Evolutionary conservation across 2,888 invertebrate species (phyloP), one percentile per base, ranked within the genome.

Genomic region (Thecocarcelia acutangulata): DNA sequence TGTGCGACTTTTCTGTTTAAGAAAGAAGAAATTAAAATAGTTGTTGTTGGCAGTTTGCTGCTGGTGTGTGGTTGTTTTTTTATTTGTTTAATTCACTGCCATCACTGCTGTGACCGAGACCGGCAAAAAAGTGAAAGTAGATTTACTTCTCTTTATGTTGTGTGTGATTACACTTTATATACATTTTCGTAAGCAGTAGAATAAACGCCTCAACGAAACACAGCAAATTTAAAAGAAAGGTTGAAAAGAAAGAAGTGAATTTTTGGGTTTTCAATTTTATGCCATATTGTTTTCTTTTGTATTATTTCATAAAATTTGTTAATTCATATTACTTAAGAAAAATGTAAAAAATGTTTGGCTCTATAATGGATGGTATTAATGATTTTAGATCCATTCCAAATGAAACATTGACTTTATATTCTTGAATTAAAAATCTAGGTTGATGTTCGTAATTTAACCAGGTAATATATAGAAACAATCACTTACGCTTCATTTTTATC

Each of bases 121-220:
- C 83, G 84, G 85, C 83, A 84, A 84, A 82, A 80, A 84, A 84
- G 84, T 84, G 84, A 84, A 84, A 84, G 84, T 84, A 77, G 84
- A 83, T 66, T 73, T 54, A 68, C 70, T 72, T 72, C 72, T 72
- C 80, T 75, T 74, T 78, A 54, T 76, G 73, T 56, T 58, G 63
- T 72, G 80, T 78, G 80, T 72, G 64, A 74, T 74, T 46, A 48
- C 21, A 48, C 5, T 64, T 24, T 63, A 19, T 59, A 28, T 72
- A 46, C 52, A 42, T 58, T 58, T 46, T 0, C 61, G 21, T 42
- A 46, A 66, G 24, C 40, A 52, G 58, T 33, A 76, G 75, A 68
- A 74, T 64, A 42, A 74, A 54, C 46, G 42, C 44, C 42, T 61
- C 17, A 73, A 56, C 33, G 21, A 56, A 61, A 50, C 5, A 28